phyloP scores from a whole-genome alignment of 1,140 invertebrate species.

The Cotesia chilonis region DNA sequence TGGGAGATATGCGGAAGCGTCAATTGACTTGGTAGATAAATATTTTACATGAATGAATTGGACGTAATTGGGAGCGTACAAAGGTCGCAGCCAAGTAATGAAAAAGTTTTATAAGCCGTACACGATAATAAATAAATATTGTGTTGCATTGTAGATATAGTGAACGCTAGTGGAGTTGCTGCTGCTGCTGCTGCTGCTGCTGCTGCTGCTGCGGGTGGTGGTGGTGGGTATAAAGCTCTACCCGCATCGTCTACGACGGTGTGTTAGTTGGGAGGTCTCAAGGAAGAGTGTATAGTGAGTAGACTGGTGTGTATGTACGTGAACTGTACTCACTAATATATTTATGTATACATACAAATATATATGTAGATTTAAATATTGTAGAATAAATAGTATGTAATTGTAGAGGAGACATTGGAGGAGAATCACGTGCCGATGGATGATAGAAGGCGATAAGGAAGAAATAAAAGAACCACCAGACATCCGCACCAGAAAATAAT shows the following conservation, averaged over 20 bases:
- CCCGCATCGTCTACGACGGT: constrained; percentile 22
- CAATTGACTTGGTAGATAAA: not conserved
- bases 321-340: constrained; percentile 1
- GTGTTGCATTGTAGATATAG: not conserved
- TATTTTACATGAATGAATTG: constrained; percentile 6
- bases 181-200: too few relatives aligned
- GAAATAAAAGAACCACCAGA: not conserved
- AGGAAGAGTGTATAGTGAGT: not conserved
- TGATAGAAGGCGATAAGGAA: too few relatives aligned
- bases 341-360: not conserved
- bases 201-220: too few relatives aligned
- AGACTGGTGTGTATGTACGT: constrained; percentile 3
- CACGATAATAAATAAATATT: not conserved
- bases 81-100: not conserved
- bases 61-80: not conserved
- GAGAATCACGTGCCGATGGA: too few relatives aligned
- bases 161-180: too few relatives aligned
- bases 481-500: not conserved
- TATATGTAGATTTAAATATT: not conserved
- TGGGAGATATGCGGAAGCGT: not conserved
- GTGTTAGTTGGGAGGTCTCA: not conserved
- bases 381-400: too few relatives aligned
- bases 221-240: constrained; percentile 16
- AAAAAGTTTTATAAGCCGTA: not conserved
- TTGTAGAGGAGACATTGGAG: too few relatives aligned